These are phyloP conservation scores for Sebastes fasciatus DNA, from an alignment of 2,113 vertebrate genomes.

Conservation along the genomic window DNA sequence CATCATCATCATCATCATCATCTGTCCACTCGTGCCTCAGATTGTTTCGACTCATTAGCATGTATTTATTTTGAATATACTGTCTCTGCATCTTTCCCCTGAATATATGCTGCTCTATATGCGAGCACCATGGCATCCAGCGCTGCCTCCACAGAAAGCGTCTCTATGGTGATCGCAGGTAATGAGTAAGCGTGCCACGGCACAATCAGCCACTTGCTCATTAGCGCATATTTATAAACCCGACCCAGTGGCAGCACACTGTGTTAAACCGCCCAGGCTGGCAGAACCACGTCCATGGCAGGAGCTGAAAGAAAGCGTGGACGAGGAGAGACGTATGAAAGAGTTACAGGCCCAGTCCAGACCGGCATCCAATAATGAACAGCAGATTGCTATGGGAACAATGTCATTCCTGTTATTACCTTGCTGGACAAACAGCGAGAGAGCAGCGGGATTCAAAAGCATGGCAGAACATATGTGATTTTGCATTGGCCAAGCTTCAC, in stretches of 20 bases:
- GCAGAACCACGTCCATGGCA: constrained; percentile 45
- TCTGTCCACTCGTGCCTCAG: not conserved
- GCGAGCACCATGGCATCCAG: constrained; percentile 47
- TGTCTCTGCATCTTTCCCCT: constrained; percentile 18
- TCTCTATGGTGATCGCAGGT: constrained; percentile 69
- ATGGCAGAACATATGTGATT: constrained; percentile 36
- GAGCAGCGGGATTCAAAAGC: constrained; percentile 43
- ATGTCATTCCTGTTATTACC: constrained; percentile 62
- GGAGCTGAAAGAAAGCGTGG: constrained; percentile 47
- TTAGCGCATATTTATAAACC: constrained; percentile 76
- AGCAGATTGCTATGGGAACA: constrained; percentile 72
- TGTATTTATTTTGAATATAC: constrained; percentile 39
- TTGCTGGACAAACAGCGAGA: constrained; percentile 62
- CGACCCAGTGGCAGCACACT: constrained; percentile 50
- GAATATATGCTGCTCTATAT: constrained; percentile 44
- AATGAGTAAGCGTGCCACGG: constrained; percentile 65
- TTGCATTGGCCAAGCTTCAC: constrained; percentile 13
- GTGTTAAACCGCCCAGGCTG: constrained; percentile 59
- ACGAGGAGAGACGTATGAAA: constrained; percentile 32
- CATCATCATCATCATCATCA: not conserved
- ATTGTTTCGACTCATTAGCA: constrained; percentile 41
- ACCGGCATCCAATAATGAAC: constrained; percentile 66
- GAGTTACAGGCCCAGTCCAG: constrained; percentile 46
- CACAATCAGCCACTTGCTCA: constrained; percentile 71
- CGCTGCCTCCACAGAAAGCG: constrained; percentile 46